Conservation (phyloP, 2,113 vertebrate species). For the Damaliscus lunatus region DNA sequence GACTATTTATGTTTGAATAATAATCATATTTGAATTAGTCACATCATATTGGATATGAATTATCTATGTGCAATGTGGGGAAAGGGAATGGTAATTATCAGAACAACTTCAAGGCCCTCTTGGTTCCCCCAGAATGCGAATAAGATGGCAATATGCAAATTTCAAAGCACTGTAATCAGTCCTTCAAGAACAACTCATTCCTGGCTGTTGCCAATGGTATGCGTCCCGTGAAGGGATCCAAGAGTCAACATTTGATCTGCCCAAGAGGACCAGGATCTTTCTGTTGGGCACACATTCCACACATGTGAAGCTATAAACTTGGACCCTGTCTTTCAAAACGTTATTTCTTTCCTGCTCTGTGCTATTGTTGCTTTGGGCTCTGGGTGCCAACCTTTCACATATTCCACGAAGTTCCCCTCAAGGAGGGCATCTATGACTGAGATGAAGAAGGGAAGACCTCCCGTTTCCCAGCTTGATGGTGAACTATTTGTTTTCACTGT, state of each 20-base stretch:
- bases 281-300: background rate
- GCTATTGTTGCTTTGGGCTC: background rate
- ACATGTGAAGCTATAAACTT: background rate
- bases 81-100: background rate
- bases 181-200: background rate
- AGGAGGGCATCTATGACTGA: background rate
- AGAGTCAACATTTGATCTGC: background rate
- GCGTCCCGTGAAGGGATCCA: background rate
- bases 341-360: background rate
- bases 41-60: background rate
- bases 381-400: background rate
- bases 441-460: background rate
- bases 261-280: background rate
- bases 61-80: background rate
- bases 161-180: background rate
- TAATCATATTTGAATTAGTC: conserved; percentile 33
- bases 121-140: background rate
- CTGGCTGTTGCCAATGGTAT: background rate
- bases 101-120: background rate
- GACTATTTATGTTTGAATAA: conserved; percentile 47
- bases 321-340: background rate
- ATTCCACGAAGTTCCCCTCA: background rate
- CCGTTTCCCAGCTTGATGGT: background rate
- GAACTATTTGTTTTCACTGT: background rate
- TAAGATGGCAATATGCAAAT: conserved; percentile 21